Evolutionary conservation across 1,140 invertebrate species (phyloP), one percentile per base, ranked within the genome.

Genomic region (Mylabris phalerata): DNA sequence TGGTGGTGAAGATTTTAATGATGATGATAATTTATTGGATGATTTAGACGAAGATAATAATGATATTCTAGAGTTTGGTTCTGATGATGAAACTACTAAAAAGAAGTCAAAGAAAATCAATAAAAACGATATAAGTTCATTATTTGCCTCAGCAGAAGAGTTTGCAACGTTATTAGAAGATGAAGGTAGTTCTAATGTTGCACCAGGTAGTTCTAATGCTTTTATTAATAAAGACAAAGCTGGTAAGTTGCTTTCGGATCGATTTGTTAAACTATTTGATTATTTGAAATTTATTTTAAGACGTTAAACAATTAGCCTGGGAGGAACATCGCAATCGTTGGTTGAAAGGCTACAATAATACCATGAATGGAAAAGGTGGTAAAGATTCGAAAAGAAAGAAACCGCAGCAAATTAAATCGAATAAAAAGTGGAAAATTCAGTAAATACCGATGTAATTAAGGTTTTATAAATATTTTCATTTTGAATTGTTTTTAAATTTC

Each of bases 141-240:
- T 73, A 3, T 75, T 75, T 61, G 72, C 72, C 3, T 69, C 73
- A 5, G 73, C 73, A 45, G 73, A 75, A 55, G 72, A 75, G 57
- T 75, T 75, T 65, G 71, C 73, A 9, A 57, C 67, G 6, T 41
- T 75, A 38, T 55, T 75, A 9, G 73, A 75, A 52, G 71, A 73
- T 48, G 69, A 71, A 59, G 72, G 71, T 3, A 64, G 55, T 59
- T 66, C 70, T 13, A 60, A 65, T 40, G 44, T 65, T 4, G 71
- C 67, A 45, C 64, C 68, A 19, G 72, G 72, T 38, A 64, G 62
- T 60, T 74, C 72, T 4, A 67, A 68, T 62, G 65, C 61, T 19
- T 56, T 71, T 26, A 55, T 64, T 6, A 74, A 73, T 60, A 70
- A 64, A 55, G 72, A 75, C 65, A 68, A 72, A 54, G 70, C 73